Evolutionary conservation across 2,797 vertebrate species (phyloP).

Genomic region (Syngnathus acus): DNA sequence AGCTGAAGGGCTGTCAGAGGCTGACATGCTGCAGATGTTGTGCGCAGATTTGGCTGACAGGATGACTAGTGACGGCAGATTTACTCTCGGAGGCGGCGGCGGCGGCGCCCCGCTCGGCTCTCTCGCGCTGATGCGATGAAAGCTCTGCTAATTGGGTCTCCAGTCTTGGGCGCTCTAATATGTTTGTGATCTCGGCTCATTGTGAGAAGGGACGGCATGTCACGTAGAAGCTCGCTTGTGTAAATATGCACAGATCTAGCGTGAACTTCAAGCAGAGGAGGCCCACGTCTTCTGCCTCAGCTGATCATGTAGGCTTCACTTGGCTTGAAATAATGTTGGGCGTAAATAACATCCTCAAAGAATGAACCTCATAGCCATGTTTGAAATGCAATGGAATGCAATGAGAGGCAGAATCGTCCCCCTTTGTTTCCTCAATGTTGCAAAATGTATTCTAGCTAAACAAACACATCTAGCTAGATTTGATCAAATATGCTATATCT

Average conservation of each 20-base stretch:
- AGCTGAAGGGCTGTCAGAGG: conserved; percentile 43
- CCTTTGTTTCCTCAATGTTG: too few species aligned
- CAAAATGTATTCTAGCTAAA: too few species aligned
- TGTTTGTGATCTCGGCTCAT: conserved; percentile 28
- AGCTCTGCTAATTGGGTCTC: conserved; percentile 53
- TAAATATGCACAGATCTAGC: conserved; percentile 39
- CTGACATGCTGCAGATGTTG: conserved; percentile 63
- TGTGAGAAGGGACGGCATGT: conserved; percentile 22
- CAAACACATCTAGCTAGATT: too few species aligned
- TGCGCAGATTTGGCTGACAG: conserved; percentile 46
- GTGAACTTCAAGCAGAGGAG: conserved; percentile 17
- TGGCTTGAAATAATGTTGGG: not conserved
- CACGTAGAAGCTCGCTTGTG: conserved; percentile 22
- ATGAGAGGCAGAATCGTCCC: too few species aligned
- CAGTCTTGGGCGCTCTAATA: conserved; percentile 26
- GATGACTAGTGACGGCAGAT: conserved; percentile 62
- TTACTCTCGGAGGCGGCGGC: conserved; percentile 51
- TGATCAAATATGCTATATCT: too few species aligned
- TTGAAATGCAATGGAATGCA: too few species aligned
- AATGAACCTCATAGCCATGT: not conserved
- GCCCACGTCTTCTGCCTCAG: conserved; percentile 12
- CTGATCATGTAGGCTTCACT: conserved; percentile 10
- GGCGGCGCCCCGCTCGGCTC: conserved; percentile 40
- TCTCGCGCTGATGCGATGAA: conserved; percentile 45
- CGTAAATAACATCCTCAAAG: not conserved